phyloP scores from a whole-genome alignment of 2,888 invertebrate species.

The Dicranocentrus wangi region DNA sequence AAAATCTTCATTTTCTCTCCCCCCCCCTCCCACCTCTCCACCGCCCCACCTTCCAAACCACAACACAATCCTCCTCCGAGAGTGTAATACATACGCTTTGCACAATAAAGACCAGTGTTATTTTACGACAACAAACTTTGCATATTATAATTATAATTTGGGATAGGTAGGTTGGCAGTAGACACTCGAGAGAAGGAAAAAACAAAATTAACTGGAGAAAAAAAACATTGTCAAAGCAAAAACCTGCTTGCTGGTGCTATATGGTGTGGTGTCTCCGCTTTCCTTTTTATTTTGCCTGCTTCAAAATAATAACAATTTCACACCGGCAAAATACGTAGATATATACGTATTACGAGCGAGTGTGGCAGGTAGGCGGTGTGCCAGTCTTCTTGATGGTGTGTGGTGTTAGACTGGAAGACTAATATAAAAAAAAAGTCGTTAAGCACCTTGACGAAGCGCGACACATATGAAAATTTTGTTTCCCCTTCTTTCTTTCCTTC shows the following conservation, averaged over 20 bases:
- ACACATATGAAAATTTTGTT: slow-evolving; percentile 25
- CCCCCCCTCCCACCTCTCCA: background rate
- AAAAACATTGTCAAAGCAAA: background rate
- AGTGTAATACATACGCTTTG: background rate
- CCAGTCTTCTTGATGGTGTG: background rate
- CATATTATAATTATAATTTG: slow-evolving; percentile 37
- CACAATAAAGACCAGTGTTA: background rate
- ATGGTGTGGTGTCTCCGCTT: background rate
- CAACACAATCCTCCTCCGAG: background rate
- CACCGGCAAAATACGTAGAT: background rate
- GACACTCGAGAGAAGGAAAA: slow-evolving; percentile 10
- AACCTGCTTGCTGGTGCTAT: too few species aligned
- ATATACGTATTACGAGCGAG: too few species aligned
- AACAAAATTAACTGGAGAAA: slow-evolving; percentile 21
- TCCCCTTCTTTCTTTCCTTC: background rate
- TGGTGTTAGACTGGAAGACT: background rate
- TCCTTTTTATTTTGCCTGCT: too few species aligned
- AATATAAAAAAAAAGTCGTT: slow-evolving; percentile 22
- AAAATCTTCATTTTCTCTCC: slow-evolving; percentile 11
- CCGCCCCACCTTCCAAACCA: background rate
- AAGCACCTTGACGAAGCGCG: slow-evolving; percentile 20
- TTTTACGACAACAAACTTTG: slow-evolving; percentile 32
- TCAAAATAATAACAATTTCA: slow-evolving; percentile 1
- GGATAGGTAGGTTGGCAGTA: too few species aligned
- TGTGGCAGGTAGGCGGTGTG: background rate